Base-by-base conservation (phyloP, 1,140 invertebrate species). In the Euglossa dilemma region DNA sequence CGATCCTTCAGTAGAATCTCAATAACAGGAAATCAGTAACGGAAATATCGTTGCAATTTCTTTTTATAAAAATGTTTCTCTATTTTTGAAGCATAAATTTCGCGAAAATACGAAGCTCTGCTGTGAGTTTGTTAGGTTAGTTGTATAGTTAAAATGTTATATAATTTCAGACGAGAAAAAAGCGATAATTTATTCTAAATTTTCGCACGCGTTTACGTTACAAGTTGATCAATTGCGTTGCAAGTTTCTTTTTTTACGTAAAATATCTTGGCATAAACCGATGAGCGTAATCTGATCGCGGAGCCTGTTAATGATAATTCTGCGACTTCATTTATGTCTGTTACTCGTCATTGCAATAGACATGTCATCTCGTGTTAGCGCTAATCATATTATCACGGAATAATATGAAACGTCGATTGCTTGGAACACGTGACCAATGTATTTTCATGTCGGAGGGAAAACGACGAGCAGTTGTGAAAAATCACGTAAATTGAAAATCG, bases 331-430 rank as follows among this genome's bases (percentile, higher is more conserved):
- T 63, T 47, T 5, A 20, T 77, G 36, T 69, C 57, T 23, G 25
- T 9, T 69, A 64, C 8, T 74, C 47, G 28, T 73, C n/a, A n/a
- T 23, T 36, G 64, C 59, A 79, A 72, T 66, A 54, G 36, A 59
- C 75, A 28, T 61, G 20, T 57, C 56, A 61, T n/a, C 56, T 54
- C 54, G 59, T 25, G 50, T 28, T 71, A 73, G 25, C 70, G 71
- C 56, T 87, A 87, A 87, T 87, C 72, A 56, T 52, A 84, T 87
- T 87, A 87, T 83, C 85, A 54, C 20, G 69, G n/a, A 63, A 72
- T 69, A 72, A 52, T 72, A 81, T 85, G 36, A 66, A 64, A 45
- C n/a, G 54, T 54, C 64, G 20, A 72, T 59, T 63, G 28, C 9
- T 63, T 28, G 12, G 7, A 23, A 7, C 8, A 20, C 36, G n/a